Evolutionary conservation across 1,140 invertebrate species (phyloP).

Genomic region (Littorina saxatilis): DNA sequence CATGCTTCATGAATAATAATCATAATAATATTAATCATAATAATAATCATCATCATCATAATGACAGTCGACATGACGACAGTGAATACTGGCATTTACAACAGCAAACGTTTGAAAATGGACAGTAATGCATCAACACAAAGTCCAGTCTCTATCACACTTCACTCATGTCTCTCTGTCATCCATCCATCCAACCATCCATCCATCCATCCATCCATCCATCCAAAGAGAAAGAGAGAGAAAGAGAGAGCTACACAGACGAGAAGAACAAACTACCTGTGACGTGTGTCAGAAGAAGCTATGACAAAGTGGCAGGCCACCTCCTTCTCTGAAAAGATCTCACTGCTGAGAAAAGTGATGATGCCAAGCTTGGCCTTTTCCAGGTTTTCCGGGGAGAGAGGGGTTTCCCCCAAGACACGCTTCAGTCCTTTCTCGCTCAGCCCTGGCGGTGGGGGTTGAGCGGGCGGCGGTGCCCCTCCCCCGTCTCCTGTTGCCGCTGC

Average conservation of each 20-base stretch:
- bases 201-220: too few relatives aligned
- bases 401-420: constrained; percentile 85
- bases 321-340: constrained; percentile 85
- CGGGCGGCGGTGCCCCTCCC: constrained; percentile 38
- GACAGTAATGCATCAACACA: too few relatives aligned
- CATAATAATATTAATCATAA: too few relatives aligned
- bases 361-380: constrained; percentile 89
- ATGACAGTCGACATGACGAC: too few relatives aligned
- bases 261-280: constrained; percentile 56
- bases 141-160: too few relatives aligned
- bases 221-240: not conserved
- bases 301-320: constrained; percentile 88
- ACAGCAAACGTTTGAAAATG: too few relatives aligned
- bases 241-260: not conserved
- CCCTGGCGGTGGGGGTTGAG: constrained; percentile 80
- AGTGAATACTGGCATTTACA: too few relatives aligned
- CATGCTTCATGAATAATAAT: too few relatives aligned
- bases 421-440: constrained; percentile 88
- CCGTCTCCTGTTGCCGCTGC: not conserved
- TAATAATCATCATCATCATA: too few relatives aligned
- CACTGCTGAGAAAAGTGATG: constrained; percentile 87
- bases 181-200: too few relatives aligned
- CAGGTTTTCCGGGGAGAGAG: constrained; percentile 87
- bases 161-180: too few relatives aligned
- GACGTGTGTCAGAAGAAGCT: constrained; percentile 89